Base-by-base conservation (phyloP, 1,140 invertebrate genomes). In the Cotesia vestalis region DNA sequence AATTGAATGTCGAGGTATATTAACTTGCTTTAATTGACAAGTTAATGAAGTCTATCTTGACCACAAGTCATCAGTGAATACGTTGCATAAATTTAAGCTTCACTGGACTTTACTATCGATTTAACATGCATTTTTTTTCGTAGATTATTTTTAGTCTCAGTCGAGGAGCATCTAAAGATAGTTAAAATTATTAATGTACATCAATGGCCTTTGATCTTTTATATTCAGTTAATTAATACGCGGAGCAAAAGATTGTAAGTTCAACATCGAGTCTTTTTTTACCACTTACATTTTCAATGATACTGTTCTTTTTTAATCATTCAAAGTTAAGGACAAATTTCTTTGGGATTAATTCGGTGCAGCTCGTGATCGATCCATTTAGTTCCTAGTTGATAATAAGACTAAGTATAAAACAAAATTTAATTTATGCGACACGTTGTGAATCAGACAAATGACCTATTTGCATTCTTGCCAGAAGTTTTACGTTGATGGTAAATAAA, bases 21-120 rank as follows among this genome's bases (percentile, higher is more conserved):
- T 36, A 5, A 40, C 14, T 8, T 36, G 12, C 35, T 4, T 11
- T 61, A 36, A 35, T 38, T n/a, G 17, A 46, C 2, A 57, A 36
- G 27, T 20, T 59, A 66, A 53, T 6, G 52, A 72, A 27, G 1
- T 27, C 27, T 27, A 73, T 63, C 66, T 69, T 60, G 72, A 66
- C 57, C 66, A 69, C 63, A 59, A 73, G 72, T 69, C 72, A 53
- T 51, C 52, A 46, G 34, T 40, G 35, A n/a, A 17, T 27, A 46
- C 12, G 17, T 34, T 20, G 2, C 6, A 59, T 59, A 59, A 59
- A 27, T 59, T 59, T 59, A 5, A 55, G 12, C 53, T 20, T n/a
- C 17, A 55, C n/a, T 20, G 53, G n/a, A 55, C 53, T 55, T 20
- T 3, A 55, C n/a, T 55, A 59, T 59, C 20, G 57, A 59, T 59